Evolutionary conservation across 2,797 vertebrate genomes (phyloP).

Genomic region (Pangasius mekongensis): DNA sequence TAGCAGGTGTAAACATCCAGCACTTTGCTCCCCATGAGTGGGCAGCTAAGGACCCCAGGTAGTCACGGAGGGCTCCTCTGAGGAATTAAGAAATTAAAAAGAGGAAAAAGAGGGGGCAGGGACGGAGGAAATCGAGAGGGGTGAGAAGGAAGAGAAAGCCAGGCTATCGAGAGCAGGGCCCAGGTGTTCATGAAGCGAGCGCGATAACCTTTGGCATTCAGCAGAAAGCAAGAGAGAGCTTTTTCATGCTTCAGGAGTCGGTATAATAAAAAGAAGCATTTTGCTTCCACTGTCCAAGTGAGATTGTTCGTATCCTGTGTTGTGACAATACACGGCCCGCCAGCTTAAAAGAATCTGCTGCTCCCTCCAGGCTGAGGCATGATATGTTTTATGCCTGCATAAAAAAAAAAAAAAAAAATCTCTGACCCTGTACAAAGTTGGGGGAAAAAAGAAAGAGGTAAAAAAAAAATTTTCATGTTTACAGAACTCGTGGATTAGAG

Average conservation of each 20-base stretch:
- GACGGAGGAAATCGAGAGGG: constrained; percentile 20
- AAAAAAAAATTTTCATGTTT: constrained; percentile 70
- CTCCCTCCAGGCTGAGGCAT: not conserved
- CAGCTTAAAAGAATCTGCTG: not conserved
- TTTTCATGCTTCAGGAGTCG: constrained; percentile 41
- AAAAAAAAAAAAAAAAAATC: not conserved
- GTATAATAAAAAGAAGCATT: constrained; percentile 38
- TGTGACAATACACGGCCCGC: not conserved
- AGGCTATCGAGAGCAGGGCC: constrained; percentile 31
- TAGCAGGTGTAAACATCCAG: constrained; percentile 81
- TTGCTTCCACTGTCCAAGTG: constrained; percentile 40
- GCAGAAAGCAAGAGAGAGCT: constrained; percentile 28
- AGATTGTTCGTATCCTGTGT: constrained; percentile 15
- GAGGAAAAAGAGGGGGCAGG: constrained; percentile 56
- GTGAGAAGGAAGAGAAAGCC: constrained; percentile 33
- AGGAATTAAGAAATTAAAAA: constrained; percentile 74
- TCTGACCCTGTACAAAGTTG: not conserved
- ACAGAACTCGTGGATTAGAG: constrained; percentile 30
- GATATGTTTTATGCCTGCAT: not conserved
- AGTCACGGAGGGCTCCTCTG: constrained; percentile 64
- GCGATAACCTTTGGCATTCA: constrained; percentile 69
- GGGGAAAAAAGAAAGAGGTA: constrained; percentile 59
- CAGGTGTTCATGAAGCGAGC: constrained; percentile 68
- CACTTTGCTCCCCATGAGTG: constrained; percentile 68
- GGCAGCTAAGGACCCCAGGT: constrained; percentile 67